Evolutionary conservation across 2,888 invertebrate species (phyloP).

Genomic region (Platycheirus albimanus): DNA sequence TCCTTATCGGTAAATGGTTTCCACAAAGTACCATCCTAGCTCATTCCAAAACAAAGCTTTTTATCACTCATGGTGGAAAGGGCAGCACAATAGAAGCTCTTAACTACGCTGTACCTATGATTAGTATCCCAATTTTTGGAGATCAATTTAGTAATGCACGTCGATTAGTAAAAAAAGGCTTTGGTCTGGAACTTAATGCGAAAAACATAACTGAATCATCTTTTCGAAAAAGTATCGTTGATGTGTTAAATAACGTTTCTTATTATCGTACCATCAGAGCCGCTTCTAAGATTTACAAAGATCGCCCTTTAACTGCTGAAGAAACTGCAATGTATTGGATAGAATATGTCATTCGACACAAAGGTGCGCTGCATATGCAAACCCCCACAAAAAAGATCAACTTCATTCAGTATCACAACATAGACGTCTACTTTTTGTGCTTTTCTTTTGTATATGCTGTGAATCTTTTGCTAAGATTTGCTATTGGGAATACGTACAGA

Average conservation of each 20-base stretch:
- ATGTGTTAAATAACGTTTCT: conserved; percentile 71
- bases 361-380: conserved; percentile 83
- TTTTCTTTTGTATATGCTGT: conserved; percentile 15
- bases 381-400: conserved; percentile 82
- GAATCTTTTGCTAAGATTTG: background rate
- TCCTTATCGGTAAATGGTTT: conserved; percentile 81
- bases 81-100: conserved; percentile 90
- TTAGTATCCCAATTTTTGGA: conserved; percentile 90
- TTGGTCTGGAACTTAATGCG: conserved; percentile 75
- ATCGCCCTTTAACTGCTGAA: conserved; percentile 83
- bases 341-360: conserved; percentile 84
- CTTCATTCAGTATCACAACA: conserved; percentile 82
- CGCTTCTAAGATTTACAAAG: conserved; percentile 83
- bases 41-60: conserved; percentile 86
- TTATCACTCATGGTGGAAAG: conserved; percentile 84
- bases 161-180: conserved; percentile 87
- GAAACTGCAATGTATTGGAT: conserved; percentile 84
- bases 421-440: conserved; percentile 81
- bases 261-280: conserved; percentile 78
- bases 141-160: conserved; percentile 91
- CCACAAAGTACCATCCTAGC: conserved; percentile 89
- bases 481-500: background rate
- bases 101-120: conserved; percentile 89
- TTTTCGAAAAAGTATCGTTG: conserved; percentile 66
- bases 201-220: conserved; percentile 53